These are phyloP conservation scores for Perccottus glenii DNA, from an alignment of 2,113 vertebrate genomes.

Conservation along the genomic window DNA sequence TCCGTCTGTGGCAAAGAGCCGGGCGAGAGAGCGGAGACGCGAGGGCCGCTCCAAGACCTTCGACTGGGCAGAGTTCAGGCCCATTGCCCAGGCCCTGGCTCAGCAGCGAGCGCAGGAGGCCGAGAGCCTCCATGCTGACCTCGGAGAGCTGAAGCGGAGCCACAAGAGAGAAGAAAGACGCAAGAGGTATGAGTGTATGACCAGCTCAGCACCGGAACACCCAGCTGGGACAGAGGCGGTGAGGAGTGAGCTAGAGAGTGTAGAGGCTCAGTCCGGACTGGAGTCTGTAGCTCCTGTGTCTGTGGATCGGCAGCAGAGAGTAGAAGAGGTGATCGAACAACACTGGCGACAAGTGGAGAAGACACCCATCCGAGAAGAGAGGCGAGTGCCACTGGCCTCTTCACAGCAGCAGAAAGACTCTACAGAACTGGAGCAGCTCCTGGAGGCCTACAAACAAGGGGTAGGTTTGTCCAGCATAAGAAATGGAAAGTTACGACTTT, in stretches of 20 bases:
- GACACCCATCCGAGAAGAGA: slow-evolving; percentile 81
- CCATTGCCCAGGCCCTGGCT: slow-evolving; percentile 82
- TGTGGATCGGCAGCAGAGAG: slow-evolving; percentile 73
- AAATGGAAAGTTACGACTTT: too few relatives aligned
- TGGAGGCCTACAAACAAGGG: slow-evolving; percentile 82
- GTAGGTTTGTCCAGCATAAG: slow-evolving; percentile 42
- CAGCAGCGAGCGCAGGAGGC: slow-evolving; percentile 79
- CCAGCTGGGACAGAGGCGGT: slow-evolving; percentile 6
- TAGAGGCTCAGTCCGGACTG: not conserved
- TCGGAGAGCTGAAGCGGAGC: slow-evolving; percentile 70
- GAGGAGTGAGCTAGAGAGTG: slow-evolving; percentile 12
- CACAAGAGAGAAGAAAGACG: slow-evolving; percentile 78
- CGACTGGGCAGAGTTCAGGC: slow-evolving; percentile 85
- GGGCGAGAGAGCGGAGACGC: slow-evolving; percentile 77
- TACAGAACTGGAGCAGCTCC: slow-evolving; percentile 74
- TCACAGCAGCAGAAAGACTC: slow-evolving; percentile 61
- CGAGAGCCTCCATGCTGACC: slow-evolving; percentile 66
- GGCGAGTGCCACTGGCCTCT: slow-evolving; percentile 74
- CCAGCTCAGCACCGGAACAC: slow-evolving; percentile 45
- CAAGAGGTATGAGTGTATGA: slow-evolving; percentile 75
- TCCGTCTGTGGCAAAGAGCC: slow-evolving; percentile 66
- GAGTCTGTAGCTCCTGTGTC: slow-evolving; percentile 21
- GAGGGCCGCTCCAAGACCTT: slow-evolving; percentile 84
- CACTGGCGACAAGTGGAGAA: slow-evolving; percentile 85
- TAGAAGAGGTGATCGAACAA: slow-evolving; percentile 83